Conservation (phyloP, 2,797 vertebrate species). For the Gymnocypris eckloni region DNA sequence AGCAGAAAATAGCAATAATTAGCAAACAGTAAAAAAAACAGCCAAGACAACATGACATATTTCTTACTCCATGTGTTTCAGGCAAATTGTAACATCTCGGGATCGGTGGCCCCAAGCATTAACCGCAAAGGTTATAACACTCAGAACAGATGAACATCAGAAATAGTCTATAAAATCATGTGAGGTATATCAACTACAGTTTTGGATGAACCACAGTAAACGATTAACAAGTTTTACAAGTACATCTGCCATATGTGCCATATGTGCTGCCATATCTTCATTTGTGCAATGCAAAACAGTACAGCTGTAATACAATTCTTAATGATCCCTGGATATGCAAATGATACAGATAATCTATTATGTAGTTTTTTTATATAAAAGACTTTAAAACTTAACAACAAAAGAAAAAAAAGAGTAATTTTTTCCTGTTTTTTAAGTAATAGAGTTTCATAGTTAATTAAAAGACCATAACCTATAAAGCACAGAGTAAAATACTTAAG, state of each 20-base stretch:
- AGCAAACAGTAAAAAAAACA: background rate
- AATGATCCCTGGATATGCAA: conserved; percentile 7
- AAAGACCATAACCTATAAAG: conserved; percentile 22
- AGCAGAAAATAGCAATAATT: background rate
- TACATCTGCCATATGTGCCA: conserved; percentile 20
- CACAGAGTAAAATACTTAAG: conserved; percentile 3
- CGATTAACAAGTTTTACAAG: conserved; percentile 27
- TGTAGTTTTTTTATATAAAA: background rate
- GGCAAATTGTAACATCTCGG: conserved; percentile 2
- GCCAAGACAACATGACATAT: background rate
- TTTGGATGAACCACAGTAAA: conserved; percentile 27
- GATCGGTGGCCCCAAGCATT: background rate
- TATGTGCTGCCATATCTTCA: conserved; percentile 21
- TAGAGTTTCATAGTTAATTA: conserved; percentile 7
- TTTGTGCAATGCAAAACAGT: conserved; percentile 5
- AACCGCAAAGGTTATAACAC: background rate
- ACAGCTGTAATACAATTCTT: conserved; percentile 14
- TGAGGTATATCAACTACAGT: conserved; percentile 14
- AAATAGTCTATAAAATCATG: conserved; percentile 27
- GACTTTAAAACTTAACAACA: background rate
- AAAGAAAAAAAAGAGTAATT: background rate
- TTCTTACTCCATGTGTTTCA: background rate
- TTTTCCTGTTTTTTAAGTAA: background rate
- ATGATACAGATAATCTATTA: background rate
- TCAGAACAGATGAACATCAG: background rate